Evolutionary conservation across 2,888 invertebrate genomes (phyloP).

Genomic region (Catocala fraxini): DNA sequence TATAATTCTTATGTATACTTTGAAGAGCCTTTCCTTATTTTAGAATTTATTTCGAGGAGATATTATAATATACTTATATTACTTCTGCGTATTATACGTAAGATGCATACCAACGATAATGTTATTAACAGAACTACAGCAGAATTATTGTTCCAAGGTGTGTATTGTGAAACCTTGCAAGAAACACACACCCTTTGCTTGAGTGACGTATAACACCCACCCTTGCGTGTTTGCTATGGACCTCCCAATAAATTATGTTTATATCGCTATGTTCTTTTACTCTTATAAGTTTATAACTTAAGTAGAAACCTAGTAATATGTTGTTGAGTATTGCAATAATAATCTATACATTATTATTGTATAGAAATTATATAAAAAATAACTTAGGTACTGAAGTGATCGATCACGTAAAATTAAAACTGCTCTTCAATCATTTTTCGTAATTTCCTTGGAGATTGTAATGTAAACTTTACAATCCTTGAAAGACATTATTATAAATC

Average conservation of each 20-base stretch:
- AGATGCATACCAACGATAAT: constrained; percentile 32
- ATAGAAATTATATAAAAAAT: too few relatives aligned
- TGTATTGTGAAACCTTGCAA: constrained; percentile 43
- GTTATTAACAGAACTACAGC: constrained; percentile 29
- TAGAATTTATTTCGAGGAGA: too few relatives aligned
- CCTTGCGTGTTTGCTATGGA: constrained; percentile 42
- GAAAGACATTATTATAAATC: not conserved
- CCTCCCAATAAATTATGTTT: constrained; percentile 41
- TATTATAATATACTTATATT: too few relatives aligned
- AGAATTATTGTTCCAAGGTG: constrained; percentile 34
- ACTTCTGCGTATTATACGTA: not conserved
- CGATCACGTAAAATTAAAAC: too few relatives aligned
- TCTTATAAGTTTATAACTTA: constrained; percentile 14
- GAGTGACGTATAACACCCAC: constrained; percentile 34
- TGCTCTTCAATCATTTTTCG: too few relatives aligned
- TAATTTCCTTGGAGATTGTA: too few relatives aligned
- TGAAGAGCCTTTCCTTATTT: not conserved
- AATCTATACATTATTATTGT: too few relatives aligned
- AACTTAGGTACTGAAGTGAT: too few relatives aligned
- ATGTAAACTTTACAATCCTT: too few relatives aligned
- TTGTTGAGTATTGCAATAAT: not conserved
- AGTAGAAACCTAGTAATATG: constrained; percentile 3
- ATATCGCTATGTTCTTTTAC: constrained; percentile 39
- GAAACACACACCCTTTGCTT: constrained; percentile 41
- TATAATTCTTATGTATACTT: not conserved